A percentile compares a stretch with the other conserved stretches of the same genome.
These are phyloP conservation scores for Borostomias antarcticus DNA, from an alignment of 2,797 vertebrate genomes.

Conservation along the genomic window DNA sequence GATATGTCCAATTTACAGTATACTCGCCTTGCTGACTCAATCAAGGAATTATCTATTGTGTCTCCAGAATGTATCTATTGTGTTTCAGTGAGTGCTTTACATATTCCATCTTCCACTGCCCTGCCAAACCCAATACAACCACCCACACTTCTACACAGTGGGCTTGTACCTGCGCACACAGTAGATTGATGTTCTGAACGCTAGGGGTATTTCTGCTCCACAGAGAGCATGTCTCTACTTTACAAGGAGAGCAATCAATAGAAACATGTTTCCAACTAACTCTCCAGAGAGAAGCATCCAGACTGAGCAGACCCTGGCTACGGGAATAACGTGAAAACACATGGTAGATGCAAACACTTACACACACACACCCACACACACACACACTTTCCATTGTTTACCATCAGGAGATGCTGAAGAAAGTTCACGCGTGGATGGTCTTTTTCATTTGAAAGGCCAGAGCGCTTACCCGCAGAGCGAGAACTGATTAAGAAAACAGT, in stretches of 20 bases:
- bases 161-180: constrained; percentile 39
- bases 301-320: constrained; percentile 58
- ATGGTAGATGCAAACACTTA: not conserved
- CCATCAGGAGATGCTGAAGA: constrained; percentile 68
- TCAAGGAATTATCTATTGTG: constrained; percentile 50
- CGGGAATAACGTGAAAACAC: constrained; percentile 59
- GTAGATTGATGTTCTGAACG: constrained; percentile 45
- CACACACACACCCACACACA: constrained; percentile 25
- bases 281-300: constrained; percentile 52
- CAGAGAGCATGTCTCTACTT: constrained; percentile 55
- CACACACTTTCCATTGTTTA: constrained; percentile 62
- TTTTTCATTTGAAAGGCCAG: constrained; percentile 78
- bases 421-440: constrained; percentile 70
- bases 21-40: constrained; percentile 44
- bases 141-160: not conserved
- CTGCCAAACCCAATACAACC: not conserved
- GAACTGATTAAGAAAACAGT: constrained; percentile 79
- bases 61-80: constrained; percentile 62
- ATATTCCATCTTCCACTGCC: not conserved
- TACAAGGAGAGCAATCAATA: constrained; percentile 72
- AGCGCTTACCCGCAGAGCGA: constrained; percentile 69
- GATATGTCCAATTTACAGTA: constrained; percentile 27
- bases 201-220: constrained; percentile 39
- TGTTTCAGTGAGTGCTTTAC: not conserved
- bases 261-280: constrained; percentile 61